Evolutionary conservation across 2,888 invertebrate species (phyloP).

Genomic region (Sussaba pulchella): DNA sequence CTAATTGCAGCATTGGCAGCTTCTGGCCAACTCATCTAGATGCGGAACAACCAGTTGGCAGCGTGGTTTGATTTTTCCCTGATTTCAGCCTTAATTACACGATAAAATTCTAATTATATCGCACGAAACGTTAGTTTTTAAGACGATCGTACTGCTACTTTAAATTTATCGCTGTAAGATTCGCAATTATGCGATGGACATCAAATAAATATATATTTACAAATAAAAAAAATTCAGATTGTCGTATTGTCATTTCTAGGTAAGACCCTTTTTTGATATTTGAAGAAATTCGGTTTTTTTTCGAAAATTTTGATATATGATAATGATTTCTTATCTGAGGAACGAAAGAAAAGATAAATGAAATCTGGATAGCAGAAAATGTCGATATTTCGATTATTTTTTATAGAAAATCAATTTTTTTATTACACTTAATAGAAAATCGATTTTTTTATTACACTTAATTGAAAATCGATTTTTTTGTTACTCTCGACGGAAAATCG

Average conservation of each 20-base stretch:
- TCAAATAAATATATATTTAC: neutral
- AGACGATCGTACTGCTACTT: conserved; percentile 1
- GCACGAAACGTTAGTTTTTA: conserved; percentile 44
- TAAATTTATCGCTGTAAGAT: conserved; percentile 15
- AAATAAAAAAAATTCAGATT: conserved; percentile 13
- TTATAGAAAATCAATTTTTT: too few species aligned
- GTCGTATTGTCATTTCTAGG: conserved; percentile 38
- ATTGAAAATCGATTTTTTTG: too few species aligned
- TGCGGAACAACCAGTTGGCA: conserved; percentile 3
- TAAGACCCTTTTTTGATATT: too few species aligned
- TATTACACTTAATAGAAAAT: too few species aligned
- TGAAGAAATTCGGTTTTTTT: too few species aligned
- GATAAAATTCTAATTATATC: conserved; percentile 8
- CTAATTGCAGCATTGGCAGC: conserved; percentile 26
- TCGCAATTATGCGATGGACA: neutral
- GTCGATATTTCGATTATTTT: too few species aligned
- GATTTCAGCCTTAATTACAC: conserved; percentile 40
- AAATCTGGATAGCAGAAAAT: too few species aligned
- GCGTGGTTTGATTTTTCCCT: neutral
- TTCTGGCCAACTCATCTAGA: conserved; percentile 36
- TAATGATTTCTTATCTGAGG: too few species aligned
- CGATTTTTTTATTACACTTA: too few species aligned
- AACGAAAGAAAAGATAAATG: too few species aligned
- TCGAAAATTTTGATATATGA: too few species aligned
- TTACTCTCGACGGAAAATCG: too few species aligned